These are phyloP conservation scores for Eudasyphora cyanicolor DNA, from an alignment of 2,888 invertebrate genomes.

Conservation along the genomic window DNA sequence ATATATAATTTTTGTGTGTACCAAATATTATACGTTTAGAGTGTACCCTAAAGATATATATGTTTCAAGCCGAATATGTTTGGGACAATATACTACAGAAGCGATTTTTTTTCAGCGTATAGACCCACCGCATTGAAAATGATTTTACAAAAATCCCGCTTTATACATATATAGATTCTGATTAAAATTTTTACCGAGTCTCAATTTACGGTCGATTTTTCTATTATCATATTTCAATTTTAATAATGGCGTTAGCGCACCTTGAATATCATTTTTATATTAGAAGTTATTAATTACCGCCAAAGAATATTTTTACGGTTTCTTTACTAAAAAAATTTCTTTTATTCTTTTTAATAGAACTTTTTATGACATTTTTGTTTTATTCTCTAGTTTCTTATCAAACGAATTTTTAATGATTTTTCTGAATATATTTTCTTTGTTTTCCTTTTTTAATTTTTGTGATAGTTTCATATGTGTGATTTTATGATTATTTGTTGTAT, in stretches of 20 bases:
- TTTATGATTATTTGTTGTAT: slow-evolving; percentile 4
- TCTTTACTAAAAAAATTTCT: neutral
- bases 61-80: too few species aligned
- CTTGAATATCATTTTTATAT: too few species aligned
- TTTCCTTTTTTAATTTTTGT: neutral
- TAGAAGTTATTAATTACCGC: neutral
- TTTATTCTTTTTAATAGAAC: neutral
- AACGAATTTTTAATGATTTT: neutral
- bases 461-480: neutral
- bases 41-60: too few species aligned
- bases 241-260: neutral
- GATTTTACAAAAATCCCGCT: neutral
- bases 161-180: neutral
- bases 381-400: neutral
- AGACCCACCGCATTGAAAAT: too few species aligned
- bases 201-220: neutral
- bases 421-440: neutral
- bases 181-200: neutral
- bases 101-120: too few species aligned
- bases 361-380: neutral
- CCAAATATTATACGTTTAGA: too few species aligned
- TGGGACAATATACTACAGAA: too few species aligned
- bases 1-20: too few species aligned
- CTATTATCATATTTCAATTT: neutral
- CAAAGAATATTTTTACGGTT: neutral